A percentile compares a stretch with the other conserved stretches of the same genome.
These are phyloP conservation scores for Acleris emargana DNA, from an alignment of 2,888 invertebrate genomes.

Conservation along the genomic window DNA sequence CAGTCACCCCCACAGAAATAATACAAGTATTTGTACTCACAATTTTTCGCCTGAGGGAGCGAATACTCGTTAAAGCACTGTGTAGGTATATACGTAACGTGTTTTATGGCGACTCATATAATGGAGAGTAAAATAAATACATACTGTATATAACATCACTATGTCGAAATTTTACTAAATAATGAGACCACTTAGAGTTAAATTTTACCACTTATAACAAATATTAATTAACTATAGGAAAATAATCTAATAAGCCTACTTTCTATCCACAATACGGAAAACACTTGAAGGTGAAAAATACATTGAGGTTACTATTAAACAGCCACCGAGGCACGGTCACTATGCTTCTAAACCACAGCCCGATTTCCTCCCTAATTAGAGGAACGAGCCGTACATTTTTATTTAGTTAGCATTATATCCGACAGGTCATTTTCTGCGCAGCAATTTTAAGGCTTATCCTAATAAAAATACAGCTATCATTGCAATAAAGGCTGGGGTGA, in stretches of 20 bases:
- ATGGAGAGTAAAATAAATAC: not conserved
- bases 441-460: slow-evolving; percentile 31
- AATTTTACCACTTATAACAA: no score
- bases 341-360: not conserved
- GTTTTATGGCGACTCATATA: slow-evolving; percentile 44
- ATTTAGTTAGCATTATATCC: slow-evolving; percentile 18
- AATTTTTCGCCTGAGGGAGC: slow-evolving; percentile 59
- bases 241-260: no score
- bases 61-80: slow-evolving; percentile 66
- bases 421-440: slow-evolving; percentile 32
- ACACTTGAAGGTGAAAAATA: no score
- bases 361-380: slow-evolving; percentile 14
- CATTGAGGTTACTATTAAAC: no score
- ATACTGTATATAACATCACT: no score
- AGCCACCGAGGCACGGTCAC: no score
- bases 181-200: no score
- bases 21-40: slow-evolving; percentile 81
- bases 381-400: slow-evolving; percentile 11
- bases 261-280: no score
- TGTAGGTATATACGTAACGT: slow-evolving; percentile 51
- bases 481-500: slow-evolving; percentile 42
- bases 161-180: no score
- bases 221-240: no score
- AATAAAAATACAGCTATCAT: slow-evolving; percentile 44
- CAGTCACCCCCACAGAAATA: slow-evolving; percentile 71